Conservation (phyloP, 2,797 vertebrate species). For the Agapornis canus region DNA sequence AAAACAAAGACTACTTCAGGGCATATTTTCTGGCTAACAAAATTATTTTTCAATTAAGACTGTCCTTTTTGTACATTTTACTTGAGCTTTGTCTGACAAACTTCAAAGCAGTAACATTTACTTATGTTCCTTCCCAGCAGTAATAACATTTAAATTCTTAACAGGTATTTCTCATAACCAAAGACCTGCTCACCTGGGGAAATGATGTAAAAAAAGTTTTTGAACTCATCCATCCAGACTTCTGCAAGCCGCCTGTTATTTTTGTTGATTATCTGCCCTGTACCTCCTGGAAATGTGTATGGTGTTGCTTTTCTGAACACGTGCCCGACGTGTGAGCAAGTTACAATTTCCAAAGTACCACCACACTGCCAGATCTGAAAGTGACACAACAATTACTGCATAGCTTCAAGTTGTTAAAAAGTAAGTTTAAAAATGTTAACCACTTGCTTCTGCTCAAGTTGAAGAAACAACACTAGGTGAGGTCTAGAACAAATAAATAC, state of each 20-base stretch:
- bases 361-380: conserved; percentile 98
- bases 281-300: conserved; percentile 97
- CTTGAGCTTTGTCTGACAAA: neutral
- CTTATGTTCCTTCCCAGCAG: neutral
- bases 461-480: neutral
- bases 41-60: neutral
- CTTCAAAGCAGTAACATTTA: neutral
- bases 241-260: conserved; percentile 97
- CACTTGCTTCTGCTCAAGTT: neutral
- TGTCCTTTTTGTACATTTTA: neutral
- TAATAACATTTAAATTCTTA: neutral
- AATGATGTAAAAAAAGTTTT: conserved; percentile 99
- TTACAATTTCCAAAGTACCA: conserved; percentile 96
- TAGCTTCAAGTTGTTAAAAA: neutral
- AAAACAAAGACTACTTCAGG: neutral
- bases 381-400: neutral
- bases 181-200: conserved; percentile 88
- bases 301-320: conserved; percentile 98
- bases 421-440: neutral
- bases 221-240: conserved; percentile 99
- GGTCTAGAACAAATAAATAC: neutral
- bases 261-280: conserved; percentile 99
- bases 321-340: conserved; percentile 98
- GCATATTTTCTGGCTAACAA: neutral
- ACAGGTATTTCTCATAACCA: neutral